These are phyloP conservation scores for Hydrocynus forskahlii DNA, from an alignment of 2,797 vertebrate genomes.

Conservation along the genomic window DNA sequence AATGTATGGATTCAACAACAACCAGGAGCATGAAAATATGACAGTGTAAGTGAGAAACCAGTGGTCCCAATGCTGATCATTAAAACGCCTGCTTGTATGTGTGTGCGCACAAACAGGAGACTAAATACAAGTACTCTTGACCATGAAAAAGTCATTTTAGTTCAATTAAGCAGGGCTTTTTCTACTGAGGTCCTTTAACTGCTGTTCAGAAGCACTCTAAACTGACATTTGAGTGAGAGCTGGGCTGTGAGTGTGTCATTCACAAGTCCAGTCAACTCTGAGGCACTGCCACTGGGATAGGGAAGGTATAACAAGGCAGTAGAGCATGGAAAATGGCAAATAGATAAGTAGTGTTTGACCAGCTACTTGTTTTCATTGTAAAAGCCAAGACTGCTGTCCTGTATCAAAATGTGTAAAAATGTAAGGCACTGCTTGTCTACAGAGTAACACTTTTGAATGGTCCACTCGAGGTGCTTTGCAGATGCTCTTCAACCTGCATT, in stretches of 20 bases:
- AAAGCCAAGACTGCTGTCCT: too few species aligned
- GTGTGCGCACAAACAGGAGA: slow-evolving; percentile 8
- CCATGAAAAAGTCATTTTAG: slow-evolving; percentile 18
- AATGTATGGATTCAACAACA: not conserved
- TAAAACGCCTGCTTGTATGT: slow-evolving; percentile 4
- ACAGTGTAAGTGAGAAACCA: not conserved
- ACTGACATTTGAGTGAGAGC: slow-evolving; percentile 19
- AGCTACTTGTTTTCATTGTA: too few species aligned
- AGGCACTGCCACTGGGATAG: not conserved
- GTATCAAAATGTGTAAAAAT: too few species aligned
- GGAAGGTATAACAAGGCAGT: slow-evolving; percentile 16
- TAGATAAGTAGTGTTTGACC: slow-evolving; percentile 20
- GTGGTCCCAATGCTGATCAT: slow-evolving; percentile 9
- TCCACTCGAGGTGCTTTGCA: not conserved
- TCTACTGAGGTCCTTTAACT: not conserved
- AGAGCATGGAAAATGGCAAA: slow-evolving; percentile 36
- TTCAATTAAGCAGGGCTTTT: slow-evolving; percentile 25
- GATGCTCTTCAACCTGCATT: not conserved
- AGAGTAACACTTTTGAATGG: not conserved
- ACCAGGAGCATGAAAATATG: not conserved
- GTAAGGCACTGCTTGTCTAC: too few species aligned
- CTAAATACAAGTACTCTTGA: slow-evolving; percentile 11
- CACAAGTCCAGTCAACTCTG: slow-evolving; percentile 1
- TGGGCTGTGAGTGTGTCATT: slow-evolving; percentile 22
- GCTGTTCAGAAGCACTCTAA: slow-evolving; percentile 10